Conservation (phyloP, 2,888 invertebrate genomes). For the Sarcophaga subvicina region DNA sequence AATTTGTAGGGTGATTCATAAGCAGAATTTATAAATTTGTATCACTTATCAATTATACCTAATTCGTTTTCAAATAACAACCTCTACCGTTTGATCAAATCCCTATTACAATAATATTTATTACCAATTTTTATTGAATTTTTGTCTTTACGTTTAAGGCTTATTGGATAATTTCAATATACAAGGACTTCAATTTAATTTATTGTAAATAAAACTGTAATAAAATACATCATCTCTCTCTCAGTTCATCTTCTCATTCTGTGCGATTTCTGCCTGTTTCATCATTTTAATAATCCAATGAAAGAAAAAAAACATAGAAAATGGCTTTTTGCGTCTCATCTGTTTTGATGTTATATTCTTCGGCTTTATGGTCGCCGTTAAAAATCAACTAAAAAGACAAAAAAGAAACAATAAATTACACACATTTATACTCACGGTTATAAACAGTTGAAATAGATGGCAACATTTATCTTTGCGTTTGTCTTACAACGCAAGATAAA, state of each 20-base stretch:
- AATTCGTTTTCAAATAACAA: too few species aligned
- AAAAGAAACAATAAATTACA: not conserved
- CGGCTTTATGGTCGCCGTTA: constrained; percentile 22
- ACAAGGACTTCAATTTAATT: constrained; percentile 27
- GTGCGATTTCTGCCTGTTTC: not conserved
- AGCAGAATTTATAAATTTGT: too few species aligned
- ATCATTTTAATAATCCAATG: constrained; percentile 12
- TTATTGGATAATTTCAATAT: constrained; percentile 12
- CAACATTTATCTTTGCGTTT: constrained; percentile 22
- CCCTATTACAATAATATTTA: too few species aligned
- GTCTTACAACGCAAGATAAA: not conserved
- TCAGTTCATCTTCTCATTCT: too few species aligned
- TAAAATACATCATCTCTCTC: not conserved
- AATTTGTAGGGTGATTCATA: too few species aligned
- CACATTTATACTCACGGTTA: not conserved
- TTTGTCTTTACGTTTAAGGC: constrained; percentile 10
- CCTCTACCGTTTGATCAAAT: too few species aligned
- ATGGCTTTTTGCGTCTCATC: constrained; percentile 4
- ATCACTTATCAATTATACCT: too few species aligned
- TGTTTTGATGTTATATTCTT: not conserved
- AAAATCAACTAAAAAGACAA: constrained; percentile 17
- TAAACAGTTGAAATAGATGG: constrained; percentile 11
- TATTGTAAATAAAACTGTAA: constrained; percentile 15
- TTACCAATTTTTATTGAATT: too few species aligned
- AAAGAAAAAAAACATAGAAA: not conserved